Base-by-base conservation (phyloP, 2,888 invertebrate species). In the Eueremaeus valkanovi region DNA sequence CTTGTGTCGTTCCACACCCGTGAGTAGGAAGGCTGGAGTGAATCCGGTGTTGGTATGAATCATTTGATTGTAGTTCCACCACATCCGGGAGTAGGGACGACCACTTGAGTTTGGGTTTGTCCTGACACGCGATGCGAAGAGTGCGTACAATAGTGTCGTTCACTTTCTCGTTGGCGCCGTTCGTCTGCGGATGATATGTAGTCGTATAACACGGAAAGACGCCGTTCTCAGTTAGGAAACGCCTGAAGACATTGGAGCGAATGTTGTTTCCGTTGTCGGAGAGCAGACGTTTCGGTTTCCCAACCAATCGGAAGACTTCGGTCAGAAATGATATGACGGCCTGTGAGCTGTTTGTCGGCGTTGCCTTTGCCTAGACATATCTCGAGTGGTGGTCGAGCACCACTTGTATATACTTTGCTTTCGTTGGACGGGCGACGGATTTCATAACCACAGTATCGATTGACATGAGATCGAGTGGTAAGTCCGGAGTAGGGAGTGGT, bases 241-340 rank as follows among this genome's bases (percentile, higher is more conserved):
- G n/a, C n/a, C n/a, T n/a, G n/a, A n/a, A 73, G 18, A 13, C 8
- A 33, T 21, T 66, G 21, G 63, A 31, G 6, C 3, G 3, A 63
- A 73, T 74, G 27, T 68, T 33, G 2, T 74, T 42, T 8, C 73
- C 73, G 16, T 29, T n/a, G 73, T 73, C 73, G 3, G 63, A 73
- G 6, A 73, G 8, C 3, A 73, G n/a, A 6, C 3, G 8, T 61
- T 73, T 63, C 9, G 73, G 63, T 13, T 21, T 16, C 3, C 73
- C 73, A 3, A 72, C 24, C 27, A n/a, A 18, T 18, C 27, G 68
- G n/a, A 72, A 21, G 16, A 72, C 3, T 6, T 24, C 3, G 6
- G 6, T 55, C 6, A 55, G 27, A 27, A 55, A 6, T 24, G 24
- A 1, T 5, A 55, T 27, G 55, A 24, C 27, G 6, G 55, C 18